Conservation (phyloP, 2,888 invertebrate genomes). For the Pseudanteris insignis region DNA sequence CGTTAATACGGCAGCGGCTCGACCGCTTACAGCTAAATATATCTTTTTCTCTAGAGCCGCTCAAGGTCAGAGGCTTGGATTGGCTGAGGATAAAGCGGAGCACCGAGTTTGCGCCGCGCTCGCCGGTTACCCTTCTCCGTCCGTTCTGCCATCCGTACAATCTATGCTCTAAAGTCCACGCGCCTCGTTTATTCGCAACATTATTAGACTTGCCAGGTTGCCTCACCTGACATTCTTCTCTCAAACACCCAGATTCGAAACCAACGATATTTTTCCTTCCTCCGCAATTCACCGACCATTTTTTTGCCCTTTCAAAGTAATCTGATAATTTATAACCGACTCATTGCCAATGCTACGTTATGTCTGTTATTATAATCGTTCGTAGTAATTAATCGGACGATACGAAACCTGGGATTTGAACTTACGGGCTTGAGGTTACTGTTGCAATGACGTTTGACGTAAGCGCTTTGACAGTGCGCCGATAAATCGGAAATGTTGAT, state of each 20-base stretch:
- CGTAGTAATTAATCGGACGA: no score
- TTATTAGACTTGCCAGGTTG: constrained; percentile 43
- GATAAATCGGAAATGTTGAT: constrained; percentile 4
- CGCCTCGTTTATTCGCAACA: constrained; percentile 44
- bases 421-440: no score
- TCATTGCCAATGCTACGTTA: no score
- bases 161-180: constrained; percentile 40
- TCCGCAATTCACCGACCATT: no score
- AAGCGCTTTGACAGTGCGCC: no score
- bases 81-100: constrained; percentile 48
- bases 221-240: constrained; percentile 43
- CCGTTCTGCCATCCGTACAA: constrained; percentile 43
- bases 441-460: neutral
- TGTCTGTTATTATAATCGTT: no score
- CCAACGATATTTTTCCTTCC: no score
- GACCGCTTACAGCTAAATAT: constrained; percentile 50
- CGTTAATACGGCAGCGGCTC: constrained; percentile 44
- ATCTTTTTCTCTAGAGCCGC: constrained; percentile 49
- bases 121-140: constrained; percentile 1
- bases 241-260: neutral
- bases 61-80: constrained; percentile 49
- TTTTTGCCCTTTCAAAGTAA: no score
- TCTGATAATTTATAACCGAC: no score
- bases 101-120: constrained; percentile 44
- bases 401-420: no score